Base-by-base conservation (phyloP, 2,797 vertebrate genomes). In the Rhinella marina region DNA sequence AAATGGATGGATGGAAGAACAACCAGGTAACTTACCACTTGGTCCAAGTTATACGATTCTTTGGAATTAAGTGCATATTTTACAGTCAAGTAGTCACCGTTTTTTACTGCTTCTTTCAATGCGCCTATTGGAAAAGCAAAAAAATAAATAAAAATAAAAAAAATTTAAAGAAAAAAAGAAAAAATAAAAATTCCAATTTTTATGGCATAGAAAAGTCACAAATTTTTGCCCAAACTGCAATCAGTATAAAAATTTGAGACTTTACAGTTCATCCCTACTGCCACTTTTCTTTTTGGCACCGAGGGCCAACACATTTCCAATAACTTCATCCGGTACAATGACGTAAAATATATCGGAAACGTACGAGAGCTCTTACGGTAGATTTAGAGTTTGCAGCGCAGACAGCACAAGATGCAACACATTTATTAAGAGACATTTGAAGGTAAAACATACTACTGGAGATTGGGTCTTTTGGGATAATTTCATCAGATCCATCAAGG, bases 101-200 rank as follows among this genome's bases (percentile, higher is more conserved):
- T 98, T 94, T 99, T 99, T 90, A 99, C 97, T 86, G 98, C 98
- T 90, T 99, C 98, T 77, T 98, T 96, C 90, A 99, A 92, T 81
- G 97, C 95, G 93, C 94, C 98, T 93, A 90, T 82, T 91, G 92
- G 70, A 90, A 50, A 17, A 16, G 27, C 66, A 27, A 25, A n/a
- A 32, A 80, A 61, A 17, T 16, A 70, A 27, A 25, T 4, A 13
- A 59, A 59, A 59, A 19, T 57, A 2, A 27, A 5, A 13, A n/a
- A n/a, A n/a, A n/a, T n/a, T n/a, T n/a, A n/a, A n/a, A n/a, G n/a
- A n/a, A n/a, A n/a, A n/a, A n/a, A n/a, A n/a, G n/a, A n/a, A n/a
- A n/a, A n/a, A n/a, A n/a, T n/a, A n/a, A n/a, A n/a, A n/a, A n/a
- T n/a, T n/a, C n/a, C n/a, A n/a, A n/a, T n/a, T n/a, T n/a, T n/a